These are phyloP conservation scores for Atta colombica DNA, from an alignment of 1,140 invertebrate genomes.

Conservation along the genomic window DNA sequence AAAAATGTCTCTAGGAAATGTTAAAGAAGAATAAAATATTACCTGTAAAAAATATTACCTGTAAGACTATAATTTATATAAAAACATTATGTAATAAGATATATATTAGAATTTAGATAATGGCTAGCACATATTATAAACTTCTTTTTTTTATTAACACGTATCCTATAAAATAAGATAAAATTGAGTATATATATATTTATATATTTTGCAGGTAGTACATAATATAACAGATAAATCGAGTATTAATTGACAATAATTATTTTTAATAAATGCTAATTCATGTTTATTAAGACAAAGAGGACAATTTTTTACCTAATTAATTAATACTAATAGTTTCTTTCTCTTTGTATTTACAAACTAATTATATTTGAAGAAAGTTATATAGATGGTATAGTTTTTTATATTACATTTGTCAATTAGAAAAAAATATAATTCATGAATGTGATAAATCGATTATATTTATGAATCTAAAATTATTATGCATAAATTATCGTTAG, in stretches of 20 bases:
- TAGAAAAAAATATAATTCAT: not conserved
- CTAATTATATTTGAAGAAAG: not conserved
- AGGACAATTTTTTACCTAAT: not conserved
- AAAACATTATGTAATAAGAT: not conserved
- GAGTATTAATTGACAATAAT: not conserved
- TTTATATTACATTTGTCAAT: not conserved
- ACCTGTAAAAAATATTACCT: not conserved
- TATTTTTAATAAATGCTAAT: not conserved
- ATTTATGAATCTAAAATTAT: not conserved
- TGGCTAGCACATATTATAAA: not conserved
- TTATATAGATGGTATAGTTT: not conserved
- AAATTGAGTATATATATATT: not conserved
- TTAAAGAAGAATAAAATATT: not conserved
- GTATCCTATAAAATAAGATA: not conserved
- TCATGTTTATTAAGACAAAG: not conserved
- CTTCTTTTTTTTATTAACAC: not conserved
- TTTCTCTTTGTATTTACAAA: not conserved
- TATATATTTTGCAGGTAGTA: too few relatives aligned
- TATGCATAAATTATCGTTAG: not conserved
- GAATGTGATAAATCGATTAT: not conserved
- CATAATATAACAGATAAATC: not conserved
- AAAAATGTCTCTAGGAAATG: conserved; percentile 8
- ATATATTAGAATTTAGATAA: not conserved
- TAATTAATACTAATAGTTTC: not conserved
- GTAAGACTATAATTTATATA: too few relatives aligned